phyloP scores from a whole-genome alignment of 2,797 vertebrate genomes.

The Petrocephalus sullivani region DNA sequence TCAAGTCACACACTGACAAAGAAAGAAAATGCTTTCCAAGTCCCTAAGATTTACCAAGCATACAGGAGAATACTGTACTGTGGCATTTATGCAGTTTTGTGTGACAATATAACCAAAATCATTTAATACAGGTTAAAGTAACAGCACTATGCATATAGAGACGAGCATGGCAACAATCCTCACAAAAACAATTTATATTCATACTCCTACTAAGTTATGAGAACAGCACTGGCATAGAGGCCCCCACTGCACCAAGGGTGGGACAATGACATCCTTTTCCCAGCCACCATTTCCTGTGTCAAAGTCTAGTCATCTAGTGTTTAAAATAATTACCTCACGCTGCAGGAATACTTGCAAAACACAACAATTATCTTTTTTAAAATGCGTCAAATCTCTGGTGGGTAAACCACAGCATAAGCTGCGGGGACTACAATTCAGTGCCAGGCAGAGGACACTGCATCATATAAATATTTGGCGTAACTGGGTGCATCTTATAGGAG shows the following conservation, averaged over 20 bases:
- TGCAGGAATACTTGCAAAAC: not conserved
- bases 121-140: slow-evolving; percentile 33
- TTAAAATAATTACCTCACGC: not conserved
- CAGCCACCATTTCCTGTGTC: not conserved
- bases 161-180: slow-evolving; percentile 24
- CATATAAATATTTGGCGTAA: not conserved
- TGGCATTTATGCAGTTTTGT: slow-evolving; percentile 12
- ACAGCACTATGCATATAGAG: slow-evolving; percentile 29
- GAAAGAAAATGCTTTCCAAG: not conserved
- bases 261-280: not conserved
- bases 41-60: not conserved
- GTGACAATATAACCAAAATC: slow-evolving; percentile 30
- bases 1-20: not conserved
- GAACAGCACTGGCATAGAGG: slow-evolving; percentile 24
- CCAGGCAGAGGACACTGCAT: not conserved
- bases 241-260: slow-evolving; percentile 28
- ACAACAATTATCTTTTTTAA: not conserved
- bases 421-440: not conserved
- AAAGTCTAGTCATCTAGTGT: not conserved
- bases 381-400: not conserved
- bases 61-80: not conserved
- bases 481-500: not conserved
- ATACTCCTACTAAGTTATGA: slow-evolving; percentile 20
- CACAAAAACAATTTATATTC: slow-evolving; percentile 23
- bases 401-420: not conserved